phyloP scores from a whole-genome alignment of 30 jellyfish, hydroid and myxozoan genomes.

The Hydractinia echinata region DNA sequence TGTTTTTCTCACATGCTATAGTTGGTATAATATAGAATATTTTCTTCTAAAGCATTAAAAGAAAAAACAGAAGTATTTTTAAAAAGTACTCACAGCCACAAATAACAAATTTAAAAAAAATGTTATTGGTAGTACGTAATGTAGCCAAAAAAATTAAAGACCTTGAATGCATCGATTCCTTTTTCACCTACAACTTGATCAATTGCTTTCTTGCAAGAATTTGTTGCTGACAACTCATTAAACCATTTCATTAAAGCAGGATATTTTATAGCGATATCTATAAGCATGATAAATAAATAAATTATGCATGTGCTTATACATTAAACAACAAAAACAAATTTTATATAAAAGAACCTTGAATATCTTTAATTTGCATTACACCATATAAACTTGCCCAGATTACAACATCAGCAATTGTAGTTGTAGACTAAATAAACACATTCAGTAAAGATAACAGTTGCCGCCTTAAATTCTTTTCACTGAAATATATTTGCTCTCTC shows the following conservation, averaged over 20 bases:
- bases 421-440: constrained; percentile 32
- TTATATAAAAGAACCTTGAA: constrained; percentile 3
- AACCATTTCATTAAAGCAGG: constrained; percentile 52
- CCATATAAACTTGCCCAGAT: constrained; percentile 78
- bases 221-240: constrained; percentile 40
- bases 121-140: too few species aligned
- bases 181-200: constrained; percentile 41
- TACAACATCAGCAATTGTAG: constrained; percentile 71
- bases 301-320: not conserved
- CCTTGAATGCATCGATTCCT: constrained; percentile 70
- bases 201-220: constrained; percentile 46
- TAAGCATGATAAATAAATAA: not conserved
- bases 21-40: too few species aligned
- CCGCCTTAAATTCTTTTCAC: too few species aligned
- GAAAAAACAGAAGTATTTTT: too few species aligned
- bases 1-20: too few species aligned
- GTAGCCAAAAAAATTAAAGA: too few species aligned
- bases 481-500: too few species aligned
- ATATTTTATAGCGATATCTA: constrained; percentile 35
- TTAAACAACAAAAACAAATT: not conserved
- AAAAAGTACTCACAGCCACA: too few species aligned
- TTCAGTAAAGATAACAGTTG: too few species aligned
- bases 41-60: too few species aligned
- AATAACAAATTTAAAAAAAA: too few species aligned
- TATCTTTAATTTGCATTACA: constrained; percentile 28